phyloP scores from a whole-genome alignment of 2,888 invertebrate genomes.

The Melieria crassipennis region DNA sequence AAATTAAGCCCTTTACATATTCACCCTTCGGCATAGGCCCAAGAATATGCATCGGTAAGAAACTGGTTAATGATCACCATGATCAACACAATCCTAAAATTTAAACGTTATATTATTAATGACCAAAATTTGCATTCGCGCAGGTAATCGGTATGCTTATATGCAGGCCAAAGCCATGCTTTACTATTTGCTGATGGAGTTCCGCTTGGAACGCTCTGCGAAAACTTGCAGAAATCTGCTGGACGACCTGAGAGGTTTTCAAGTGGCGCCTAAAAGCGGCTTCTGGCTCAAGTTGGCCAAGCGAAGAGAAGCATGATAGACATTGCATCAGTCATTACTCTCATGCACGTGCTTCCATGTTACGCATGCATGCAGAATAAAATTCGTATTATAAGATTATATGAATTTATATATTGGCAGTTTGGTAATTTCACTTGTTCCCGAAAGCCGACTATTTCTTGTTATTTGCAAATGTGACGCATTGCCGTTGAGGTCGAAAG shows the following conservation, averaged over 20 bases:
- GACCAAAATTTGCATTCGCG: constrained; percentile 44
- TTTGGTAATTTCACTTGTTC: no score
- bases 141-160: constrained; percentile 46
- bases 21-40: constrained; percentile 71
- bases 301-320: no score
- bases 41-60: constrained; percentile 70
- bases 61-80: neutral
- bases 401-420: no score
- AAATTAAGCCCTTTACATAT: constrained; percentile 65
- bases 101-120: no score
- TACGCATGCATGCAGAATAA: no score
- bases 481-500: no score
- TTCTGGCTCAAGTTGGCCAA: constrained; percentile 40
- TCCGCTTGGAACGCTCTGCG: constrained; percentile 43
- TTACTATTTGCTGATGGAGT: constrained; percentile 46
- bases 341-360: no score
- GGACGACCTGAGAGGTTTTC: constrained; percentile 39
- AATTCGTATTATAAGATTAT: no score
- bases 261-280: constrained; percentile 41
- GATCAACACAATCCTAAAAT: no score
- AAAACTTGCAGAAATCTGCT: constrained; percentile 45
- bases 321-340: no score
- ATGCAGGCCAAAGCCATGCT: constrained; percentile 47
- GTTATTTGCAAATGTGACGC: no score
- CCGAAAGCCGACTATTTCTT: no score